A percentile compares a stretch with the other conserved stretches of the same genome.
phyloP scores from a whole-genome alignment of 2,888 invertebrate species.

The Trachelus tabidus region DNA sequence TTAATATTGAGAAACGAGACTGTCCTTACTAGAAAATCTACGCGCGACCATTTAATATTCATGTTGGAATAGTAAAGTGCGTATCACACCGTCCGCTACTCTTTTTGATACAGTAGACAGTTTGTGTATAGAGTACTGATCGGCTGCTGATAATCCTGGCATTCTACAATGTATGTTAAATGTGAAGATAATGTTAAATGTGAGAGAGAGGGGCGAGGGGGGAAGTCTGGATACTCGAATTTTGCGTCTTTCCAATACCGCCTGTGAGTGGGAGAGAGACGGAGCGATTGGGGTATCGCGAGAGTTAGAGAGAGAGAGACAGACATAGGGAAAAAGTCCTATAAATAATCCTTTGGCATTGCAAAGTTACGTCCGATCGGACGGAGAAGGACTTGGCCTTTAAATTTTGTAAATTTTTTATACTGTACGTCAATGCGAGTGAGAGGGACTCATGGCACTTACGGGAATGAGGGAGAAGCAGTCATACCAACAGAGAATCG shows the following conservation, averaged over 20 bases:
- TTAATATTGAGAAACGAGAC: no score
- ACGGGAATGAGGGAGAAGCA: background rate
- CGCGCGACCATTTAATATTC: no score
- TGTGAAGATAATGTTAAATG: background rate
- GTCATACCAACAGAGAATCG: background rate
- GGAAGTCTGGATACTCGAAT: background rate
- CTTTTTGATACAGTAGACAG: background rate
- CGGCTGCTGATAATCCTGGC: no score
- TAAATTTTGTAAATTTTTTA: background rate
- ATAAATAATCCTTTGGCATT: background rate
- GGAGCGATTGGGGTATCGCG: background rate
- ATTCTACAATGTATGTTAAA: background rate
- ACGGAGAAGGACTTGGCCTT: background rate
- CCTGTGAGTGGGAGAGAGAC: background rate
- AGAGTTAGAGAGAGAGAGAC: background rate
- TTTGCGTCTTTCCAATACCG: background rate
- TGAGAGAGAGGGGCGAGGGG: no score
- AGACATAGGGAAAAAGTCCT: background rate
- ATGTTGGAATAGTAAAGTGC: background rate
- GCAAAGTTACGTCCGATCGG: background rate
- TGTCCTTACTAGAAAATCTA: no score
- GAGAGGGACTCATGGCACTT: background rate
- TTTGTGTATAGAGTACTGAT: background rate
- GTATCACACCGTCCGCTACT: background rate
- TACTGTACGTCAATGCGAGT: background rate